Base-by-base conservation (phyloP, 2,888 invertebrate genomes). In the Phanerotoma sp. region DNA sequence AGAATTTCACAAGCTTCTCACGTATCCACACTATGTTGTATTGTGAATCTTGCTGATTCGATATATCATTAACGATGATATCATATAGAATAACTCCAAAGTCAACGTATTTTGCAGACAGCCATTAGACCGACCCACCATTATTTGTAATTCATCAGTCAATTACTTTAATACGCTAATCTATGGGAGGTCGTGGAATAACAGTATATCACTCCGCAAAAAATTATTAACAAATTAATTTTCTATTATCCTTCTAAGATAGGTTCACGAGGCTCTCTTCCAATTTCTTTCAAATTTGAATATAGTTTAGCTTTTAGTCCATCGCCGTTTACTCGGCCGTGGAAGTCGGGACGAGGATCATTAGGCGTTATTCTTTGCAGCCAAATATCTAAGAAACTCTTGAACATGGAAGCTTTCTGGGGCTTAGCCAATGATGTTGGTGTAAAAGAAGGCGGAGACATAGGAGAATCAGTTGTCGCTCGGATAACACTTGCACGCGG, bases 401-500 rank as follows among this genome's bases (percentile, higher is more conserved):
- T 76, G 2, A 79, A 76, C 3, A 73, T 65, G 11, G 74, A 66
- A n/a, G 38, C 53, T 51, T 72, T 75, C 35, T 66, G 70, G n/a
- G 72, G 75, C 58, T 77, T 77, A 3, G 73, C 71, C 9, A 74
- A 38, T 0, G 69, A 64, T 15, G 64, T 57, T 47, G 62, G 55
- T 5, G 70, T 69, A 30, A 68, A 66, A 3, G 87, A 85, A 1
- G 89, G 88, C 0, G 92, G 92, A 0, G 93, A 93, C 75, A 92
- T 84, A 0, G 92, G 92, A 0, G 92, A 92, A 74, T 93, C 93
- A 0, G 91, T 91, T 0, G 90, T 91, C 2, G 91, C 88, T 46
- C 91, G 79, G 56, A 87, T 84, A 1, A 86, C 81, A 47, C 75
- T 80, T 4, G 79, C 83, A 7, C 83, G 79, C 1, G 80, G 77